Evolutionary conservation across 2,888 invertebrate species (phyloP).

Genomic region (Microctonus brassicae): DNA sequence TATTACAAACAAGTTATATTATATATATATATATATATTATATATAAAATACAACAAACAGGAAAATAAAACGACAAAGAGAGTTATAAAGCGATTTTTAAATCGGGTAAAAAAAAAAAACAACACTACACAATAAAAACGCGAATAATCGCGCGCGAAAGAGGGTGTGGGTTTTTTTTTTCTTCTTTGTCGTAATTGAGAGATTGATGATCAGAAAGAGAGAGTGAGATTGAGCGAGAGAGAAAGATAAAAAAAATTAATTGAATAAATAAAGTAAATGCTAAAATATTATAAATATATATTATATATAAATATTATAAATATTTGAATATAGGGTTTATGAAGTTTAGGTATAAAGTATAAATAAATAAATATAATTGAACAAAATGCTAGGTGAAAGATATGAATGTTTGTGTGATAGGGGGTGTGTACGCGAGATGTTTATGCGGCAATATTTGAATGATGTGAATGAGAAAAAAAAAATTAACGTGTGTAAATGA

Average conservation of each 20-base stretch:
- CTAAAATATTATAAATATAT: conserved; percentile 67
- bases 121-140: conserved; percentile 15
- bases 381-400: conserved; percentile 27
- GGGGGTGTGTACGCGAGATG: conserved; percentile 32
- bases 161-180: conserved; percentile 2
- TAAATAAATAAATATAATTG: conserved; percentile 36
- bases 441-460: conserved; percentile 7
- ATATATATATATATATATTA: conserved; percentile 70
- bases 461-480: conserved; percentile 3
- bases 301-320: conserved; percentile 67
- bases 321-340: conserved; percentile 69
- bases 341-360: conserved; percentile 57
- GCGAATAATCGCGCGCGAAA: conserved; percentile 5
- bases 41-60: conserved; percentile 64
- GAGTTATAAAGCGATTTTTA: conserved; percentile 29
- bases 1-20: conserved; percentile 69
- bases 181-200: neutral
- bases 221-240: conserved; percentile 39
- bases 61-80: conserved; percentile 57
- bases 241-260: conserved; percentile 46
- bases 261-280: conserved; percentile 65
- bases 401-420: conserved; percentile 20
- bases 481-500: conserved; percentile 35
- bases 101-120: conserved; percentile 24
- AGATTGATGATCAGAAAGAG: conserved; percentile 45